Evolutionary conservation across 2,113 vertebrate genomes (phyloP), one percentile per base, ranked within the genome.

Genomic region (Ammodytes dubius): DNA sequence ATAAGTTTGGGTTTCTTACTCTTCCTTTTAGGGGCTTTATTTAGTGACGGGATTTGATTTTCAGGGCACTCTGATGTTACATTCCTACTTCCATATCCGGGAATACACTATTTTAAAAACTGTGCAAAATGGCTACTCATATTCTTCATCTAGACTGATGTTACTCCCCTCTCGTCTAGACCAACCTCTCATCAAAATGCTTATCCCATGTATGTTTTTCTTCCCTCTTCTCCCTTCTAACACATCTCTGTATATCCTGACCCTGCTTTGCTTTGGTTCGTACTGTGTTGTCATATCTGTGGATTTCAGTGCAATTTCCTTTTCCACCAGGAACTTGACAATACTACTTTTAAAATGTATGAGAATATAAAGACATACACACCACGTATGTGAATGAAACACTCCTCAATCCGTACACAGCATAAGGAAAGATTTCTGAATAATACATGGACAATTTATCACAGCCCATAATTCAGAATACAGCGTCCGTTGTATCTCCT

Each of bases 221-320:
- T 27, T 12, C 12, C 5, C 39, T 17, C 5, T 9, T 7, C 50
- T 63, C 47, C n/a, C 47, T 8, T 74, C 13, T 14, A 45, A 64
- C 59, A 37, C 70, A 42, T 46, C 6, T 17, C 19, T 35, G 7
- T 47, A 35, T 47, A 15, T 49, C 37, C 19, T 37, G 46, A 37
- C 64, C 46, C 50, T n/a, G 27, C 27, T 27, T 57, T 76, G 52
- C 53, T 76, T 65, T 46, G 39, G 53, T 14, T 53, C 39, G 19
- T 10, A 12, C 35, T 43, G 6, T n/a, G 27, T 27, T 27, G 27
- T 27, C 27, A 27, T 27, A 19, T 65, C 40, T n/a, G 40, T 27
- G 56, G 39, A 72, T 66, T 65, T 56, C 43, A 65, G 46, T 39
- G 37, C n/a, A 19, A 35, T 73, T 37, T 53, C 1, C 14, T 35